These are phyloP conservation scores for Philereme transversata DNA, from an alignment of 2,888 invertebrate species.

Conservation along the genomic window DNA sequence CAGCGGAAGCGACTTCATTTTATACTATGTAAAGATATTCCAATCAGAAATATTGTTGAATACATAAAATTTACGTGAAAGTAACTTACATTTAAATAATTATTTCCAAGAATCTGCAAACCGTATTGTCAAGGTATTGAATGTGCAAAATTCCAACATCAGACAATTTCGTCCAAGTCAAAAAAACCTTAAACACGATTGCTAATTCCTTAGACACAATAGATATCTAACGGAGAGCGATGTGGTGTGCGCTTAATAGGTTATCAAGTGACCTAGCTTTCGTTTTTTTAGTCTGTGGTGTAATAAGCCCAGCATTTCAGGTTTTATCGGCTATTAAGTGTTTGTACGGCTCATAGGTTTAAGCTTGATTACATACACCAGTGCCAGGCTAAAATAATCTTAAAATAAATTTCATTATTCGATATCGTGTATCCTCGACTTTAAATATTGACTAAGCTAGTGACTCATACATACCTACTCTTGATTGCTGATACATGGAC, in stretches of 20 bases:
- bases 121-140: no score
- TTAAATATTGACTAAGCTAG: conserved; percentile 32
- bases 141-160: no score
- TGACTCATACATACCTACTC: conserved; percentile 28
- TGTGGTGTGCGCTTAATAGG: no score
- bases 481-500: conserved; percentile 19
- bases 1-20: no score
- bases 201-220: no score
- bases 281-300: conserved; percentile 6
- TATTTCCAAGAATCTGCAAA: no score
- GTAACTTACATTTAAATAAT: no score
- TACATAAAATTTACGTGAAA: no score
- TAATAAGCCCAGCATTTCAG: conserved; percentile 8
- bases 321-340: conserved; percentile 65
- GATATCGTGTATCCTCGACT: conserved; percentile 37
- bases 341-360: conserved; percentile 30
- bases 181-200: not conserved
- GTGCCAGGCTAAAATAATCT: conserved; percentile 38
- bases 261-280: conserved; percentile 28
- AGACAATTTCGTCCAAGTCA: not conserved
- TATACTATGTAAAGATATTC: no score
- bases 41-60: no score
- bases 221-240: no score
- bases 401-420: conserved; percentile 49
- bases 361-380: conserved; percentile 33